Percentiles rank a stretch among this genome's conserved stretches.
phyloP scores from a whole-genome alignment of 2,113 vertebrate species.

The Ciconia maguari region DNA sequence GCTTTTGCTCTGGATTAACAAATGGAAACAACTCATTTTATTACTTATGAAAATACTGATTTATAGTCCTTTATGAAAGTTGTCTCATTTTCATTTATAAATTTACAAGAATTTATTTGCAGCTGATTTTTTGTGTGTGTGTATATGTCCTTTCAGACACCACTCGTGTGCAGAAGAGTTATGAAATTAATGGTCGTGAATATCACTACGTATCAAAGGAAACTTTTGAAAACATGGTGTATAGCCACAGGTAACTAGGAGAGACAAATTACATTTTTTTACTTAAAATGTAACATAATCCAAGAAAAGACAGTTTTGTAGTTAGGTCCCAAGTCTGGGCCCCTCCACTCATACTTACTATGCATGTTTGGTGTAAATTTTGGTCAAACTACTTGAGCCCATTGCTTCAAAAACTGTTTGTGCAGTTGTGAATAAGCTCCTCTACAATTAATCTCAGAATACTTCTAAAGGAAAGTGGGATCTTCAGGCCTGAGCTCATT shows the following conservation, averaged over 20 bases:
- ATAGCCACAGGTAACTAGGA: constrained; percentile 82
- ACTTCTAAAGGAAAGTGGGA: neutral
- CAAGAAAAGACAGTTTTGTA: neutral
- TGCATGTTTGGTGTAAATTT: neutral
- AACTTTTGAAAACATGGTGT: constrained; percentile 89
- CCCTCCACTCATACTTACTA: neutral
- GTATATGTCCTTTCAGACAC: constrained; percentile 79
- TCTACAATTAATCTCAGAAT: neutral
- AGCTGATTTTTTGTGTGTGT: neutral
- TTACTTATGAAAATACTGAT: neutral
- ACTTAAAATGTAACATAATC: neutral
- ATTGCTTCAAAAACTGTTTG: neutral
- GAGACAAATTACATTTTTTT: neutral
- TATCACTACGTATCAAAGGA: constrained; percentile 92
- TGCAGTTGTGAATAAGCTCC: neutral
- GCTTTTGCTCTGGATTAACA: neutral
- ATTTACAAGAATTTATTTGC: neutral
- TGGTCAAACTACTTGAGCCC: neutral
- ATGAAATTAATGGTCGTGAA: constrained; percentile 90
- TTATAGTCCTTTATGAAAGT: neutral
- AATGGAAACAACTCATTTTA: neutral
- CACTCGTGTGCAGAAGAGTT: constrained; percentile 85
- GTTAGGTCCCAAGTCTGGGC: neutral
- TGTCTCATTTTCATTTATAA: neutral
- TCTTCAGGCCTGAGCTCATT: neutral